A percentile compares a stretch with the other conserved stretches of the same genome.
Conservation (phyloP, 2,797 vertebrate genomes). For the Miichthys miiuy region DNA sequence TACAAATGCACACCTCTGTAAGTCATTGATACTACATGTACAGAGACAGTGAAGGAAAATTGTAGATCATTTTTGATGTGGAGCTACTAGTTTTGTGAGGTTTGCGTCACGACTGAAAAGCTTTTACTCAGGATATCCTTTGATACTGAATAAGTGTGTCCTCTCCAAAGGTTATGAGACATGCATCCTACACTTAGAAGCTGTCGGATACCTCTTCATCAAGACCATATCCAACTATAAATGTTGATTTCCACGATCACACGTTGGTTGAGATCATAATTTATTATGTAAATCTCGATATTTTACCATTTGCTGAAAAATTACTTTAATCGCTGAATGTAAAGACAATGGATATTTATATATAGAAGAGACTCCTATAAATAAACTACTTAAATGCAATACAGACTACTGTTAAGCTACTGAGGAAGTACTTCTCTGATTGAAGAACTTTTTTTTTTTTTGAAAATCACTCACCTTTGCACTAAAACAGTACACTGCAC, state of each 20-base stretch:
- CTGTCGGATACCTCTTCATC: constrained; percentile 73
- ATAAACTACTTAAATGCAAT: constrained; percentile 73
- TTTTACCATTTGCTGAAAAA: constrained; percentile 79
- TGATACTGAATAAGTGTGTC: constrained; percentile 75
- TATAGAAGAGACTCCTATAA: constrained; percentile 77
- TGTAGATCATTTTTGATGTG: constrained; percentile 71
- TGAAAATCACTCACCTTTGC: not conserved
- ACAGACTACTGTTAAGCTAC: constrained; percentile 4
- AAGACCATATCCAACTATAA: constrained; percentile 67
- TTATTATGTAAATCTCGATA: constrained; percentile 85
- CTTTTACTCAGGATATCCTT: constrained; percentile 83
- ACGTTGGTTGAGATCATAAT: constrained; percentile 79
- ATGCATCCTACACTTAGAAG: constrained; percentile 63
- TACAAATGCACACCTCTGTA: constrained; percentile 70
- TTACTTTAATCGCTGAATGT: constrained; percentile 81
- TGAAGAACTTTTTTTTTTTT: not conserved
- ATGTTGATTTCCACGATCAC: constrained; percentile 78
- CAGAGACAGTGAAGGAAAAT: constrained; percentile 71
- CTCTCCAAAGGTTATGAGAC: constrained; percentile 64
- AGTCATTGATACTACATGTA: constrained; percentile 65
- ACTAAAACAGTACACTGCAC: not conserved
- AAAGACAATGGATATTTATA: constrained; percentile 85
- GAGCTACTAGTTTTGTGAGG: constrained; percentile 70
- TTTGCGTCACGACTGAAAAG: constrained; percentile 72
- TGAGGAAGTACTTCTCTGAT: not conserved